Base-by-base conservation (phyloP, 1,140 invertebrate genomes). In the Andricus grossulariae region DNA sequence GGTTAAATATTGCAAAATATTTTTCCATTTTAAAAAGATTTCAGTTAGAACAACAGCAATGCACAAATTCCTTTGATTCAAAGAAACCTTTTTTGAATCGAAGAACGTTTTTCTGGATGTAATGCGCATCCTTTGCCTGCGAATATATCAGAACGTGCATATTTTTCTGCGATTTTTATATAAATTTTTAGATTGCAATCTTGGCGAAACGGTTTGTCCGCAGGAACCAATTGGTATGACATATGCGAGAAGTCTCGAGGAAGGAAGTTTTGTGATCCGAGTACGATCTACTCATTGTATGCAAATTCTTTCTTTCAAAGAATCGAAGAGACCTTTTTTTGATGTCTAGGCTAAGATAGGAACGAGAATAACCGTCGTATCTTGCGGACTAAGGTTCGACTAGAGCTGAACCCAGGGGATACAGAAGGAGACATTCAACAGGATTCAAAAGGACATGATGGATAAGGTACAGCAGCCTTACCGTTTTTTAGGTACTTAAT, bases 301-400 rank as follows among this genome's bases (percentile, higher is more conserved):
- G 89, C 87, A 90, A 90, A 90, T 90, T 80, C 84, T 87, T 84
- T 82, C 84, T 86, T 88, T 88, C 86, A 88, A 82, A 84, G 86
- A 89, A 90, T 90, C 85, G 83, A 86, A 85, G 80, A 83, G 79
- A 86, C 79, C 85, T 87, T 90, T 88, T 88, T 88, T 80, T 87
- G 89, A 90, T 90, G 87, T 88, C 88, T 86, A 85, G 77, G 84
- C 81, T 77, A 73, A 84, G 89, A 90, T 90, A 89, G 82, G 77
- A 83, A 80, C 80, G 80, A 82, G 84, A 89, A 88, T 88, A 88
- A 89, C 81, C 80, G 75, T 74, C 78, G 82, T 81, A 75, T 73
- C 73, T 55, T 72, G 21, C 71, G 57, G 78, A 79, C 72, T 80
- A 57, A 80, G 77, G 55, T 79, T 71, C 75, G 75, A 76, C 75